phyloP scores from a whole-genome alignment of 2,113 vertebrate species.

The Neomonachus schauinslandi region DNA sequence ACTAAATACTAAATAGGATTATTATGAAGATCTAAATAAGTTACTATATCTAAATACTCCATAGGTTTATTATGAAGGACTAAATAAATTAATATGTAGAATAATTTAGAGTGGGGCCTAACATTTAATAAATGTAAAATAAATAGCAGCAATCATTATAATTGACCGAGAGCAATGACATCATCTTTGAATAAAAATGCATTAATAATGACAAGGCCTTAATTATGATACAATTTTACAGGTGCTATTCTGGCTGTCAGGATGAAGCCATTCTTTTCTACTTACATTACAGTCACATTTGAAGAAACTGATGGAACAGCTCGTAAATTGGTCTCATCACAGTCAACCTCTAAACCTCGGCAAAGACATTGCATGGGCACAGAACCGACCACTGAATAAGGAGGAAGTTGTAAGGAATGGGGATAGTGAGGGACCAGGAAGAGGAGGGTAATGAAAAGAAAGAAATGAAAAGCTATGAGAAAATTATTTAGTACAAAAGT shows the following conservation, averaged over 20 bases:
- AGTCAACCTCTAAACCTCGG: constrained; percentile 91
- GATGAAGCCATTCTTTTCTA: constrained; percentile 74
- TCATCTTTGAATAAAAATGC: neutral
- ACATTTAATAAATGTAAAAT: neutral
- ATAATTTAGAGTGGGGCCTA: neutral
- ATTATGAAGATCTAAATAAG: neutral
- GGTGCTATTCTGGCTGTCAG: neutral
- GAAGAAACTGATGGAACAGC: constrained; percentile 90
- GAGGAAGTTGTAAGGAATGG: neutral
- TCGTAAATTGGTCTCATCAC: constrained; percentile 88
- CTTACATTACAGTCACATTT: constrained; percentile 96
- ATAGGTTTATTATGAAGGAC: neutral
- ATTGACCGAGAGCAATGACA: neutral
- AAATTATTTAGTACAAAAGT: neutral
- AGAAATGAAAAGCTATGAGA: constrained; percentile 17
- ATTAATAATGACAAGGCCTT: neutral
- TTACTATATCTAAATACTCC: neutral
- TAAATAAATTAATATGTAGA: neutral
- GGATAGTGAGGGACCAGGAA: neutral
- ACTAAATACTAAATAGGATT: neutral
- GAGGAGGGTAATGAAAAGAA: neutral
- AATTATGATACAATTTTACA: neutral
- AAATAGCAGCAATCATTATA: neutral
- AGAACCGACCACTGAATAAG: constrained; percentile 87
- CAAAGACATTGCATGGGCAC: constrained; percentile 92